phyloP scores from a whole-genome alignment of 92 coral and sea anemone species.

The Palythoa heliodiscus region DNA sequence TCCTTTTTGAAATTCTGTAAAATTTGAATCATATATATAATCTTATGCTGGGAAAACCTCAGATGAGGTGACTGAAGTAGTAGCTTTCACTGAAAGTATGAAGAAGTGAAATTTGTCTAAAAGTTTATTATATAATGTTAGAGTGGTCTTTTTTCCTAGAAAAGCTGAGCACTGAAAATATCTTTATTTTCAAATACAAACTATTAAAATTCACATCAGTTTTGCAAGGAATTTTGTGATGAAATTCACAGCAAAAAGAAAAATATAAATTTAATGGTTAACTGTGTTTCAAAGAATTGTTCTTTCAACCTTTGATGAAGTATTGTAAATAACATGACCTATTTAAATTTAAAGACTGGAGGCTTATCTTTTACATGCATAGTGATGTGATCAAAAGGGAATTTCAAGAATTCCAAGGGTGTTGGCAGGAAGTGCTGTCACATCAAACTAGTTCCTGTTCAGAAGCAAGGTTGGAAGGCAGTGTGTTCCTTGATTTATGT shows the following conservation, averaged over 20 bases:
- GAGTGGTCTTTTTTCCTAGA: too few relatives aligned
- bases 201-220: too few relatives aligned
- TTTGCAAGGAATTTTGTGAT: neutral
- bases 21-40: too few relatives aligned
- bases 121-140: too few relatives aligned
- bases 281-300: neutral
- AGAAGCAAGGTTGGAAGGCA: neutral
- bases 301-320: neutral
- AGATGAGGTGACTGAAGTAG: too few relatives aligned
- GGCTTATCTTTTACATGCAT: too few relatives aligned
- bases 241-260: neutral
- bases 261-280: neutral
- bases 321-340: neutral
- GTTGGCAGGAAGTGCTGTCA: slow-evolving; percentile 22
- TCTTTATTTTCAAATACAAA: too few relatives aligned
- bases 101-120: too few relatives aligned
- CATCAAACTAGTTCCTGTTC: slow-evolving; percentile 13
- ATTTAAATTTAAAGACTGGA: neutral
- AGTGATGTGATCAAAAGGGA: slow-evolving; percentile 15
- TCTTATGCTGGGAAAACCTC: too few relatives aligned
- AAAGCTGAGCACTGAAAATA: too few relatives aligned
- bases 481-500: neutral
- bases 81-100: too few relatives aligned
- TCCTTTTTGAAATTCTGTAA: too few relatives aligned
- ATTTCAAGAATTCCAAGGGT: slow-evolving; percentile 17